Percentiles rank a stretch among this genome's conserved stretches.
phyloP scores from a whole-genome alignment of 2,797 vertebrate species.

The Microctenopoma steveboyesi region DNA sequence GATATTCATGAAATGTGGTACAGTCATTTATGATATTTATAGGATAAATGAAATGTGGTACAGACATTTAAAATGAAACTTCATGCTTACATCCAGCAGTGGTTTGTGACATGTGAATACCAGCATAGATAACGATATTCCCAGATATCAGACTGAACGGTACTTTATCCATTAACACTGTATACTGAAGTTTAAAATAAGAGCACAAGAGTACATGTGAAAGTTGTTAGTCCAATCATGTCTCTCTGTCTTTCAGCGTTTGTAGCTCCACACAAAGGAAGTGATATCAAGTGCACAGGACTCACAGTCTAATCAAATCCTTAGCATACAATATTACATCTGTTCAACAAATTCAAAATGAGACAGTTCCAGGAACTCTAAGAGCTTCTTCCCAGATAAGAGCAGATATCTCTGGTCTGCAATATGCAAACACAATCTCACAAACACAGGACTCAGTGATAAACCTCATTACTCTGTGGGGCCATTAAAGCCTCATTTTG shows the following conservation, averaged over 20 bases:
- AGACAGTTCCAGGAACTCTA: not conserved
- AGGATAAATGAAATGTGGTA: too few species aligned
- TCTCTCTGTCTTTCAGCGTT: not conserved
- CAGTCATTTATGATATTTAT: too few species aligned
- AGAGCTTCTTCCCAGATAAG: not conserved
- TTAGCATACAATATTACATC: not conserved
- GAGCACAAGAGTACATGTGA: too few species aligned
- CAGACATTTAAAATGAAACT: too few species aligned
- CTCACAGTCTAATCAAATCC: not conserved
- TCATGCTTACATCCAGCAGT: too few species aligned
- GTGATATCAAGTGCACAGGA: not conserved
- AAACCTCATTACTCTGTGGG: not conserved
- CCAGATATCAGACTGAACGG: too few species aligned
- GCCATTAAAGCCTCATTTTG: slow-evolving; percentile 29
- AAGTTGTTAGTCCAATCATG: not conserved
- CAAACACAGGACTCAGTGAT: not conserved
- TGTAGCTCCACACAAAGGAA: not conserved
- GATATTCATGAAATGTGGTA: too few species aligned
- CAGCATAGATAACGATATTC: too few species aligned
- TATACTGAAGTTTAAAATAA: too few species aligned
- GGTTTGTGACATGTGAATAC: too few species aligned
- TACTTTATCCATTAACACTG: too few species aligned
- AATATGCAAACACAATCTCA: slow-evolving; percentile 11
- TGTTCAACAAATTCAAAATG: slow-evolving; percentile 10
- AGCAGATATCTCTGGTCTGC: not conserved